These are phyloP conservation scores for Tachina lurida DNA, from an alignment of 2,888 invertebrate species.

Conservation along the genomic window DNA sequence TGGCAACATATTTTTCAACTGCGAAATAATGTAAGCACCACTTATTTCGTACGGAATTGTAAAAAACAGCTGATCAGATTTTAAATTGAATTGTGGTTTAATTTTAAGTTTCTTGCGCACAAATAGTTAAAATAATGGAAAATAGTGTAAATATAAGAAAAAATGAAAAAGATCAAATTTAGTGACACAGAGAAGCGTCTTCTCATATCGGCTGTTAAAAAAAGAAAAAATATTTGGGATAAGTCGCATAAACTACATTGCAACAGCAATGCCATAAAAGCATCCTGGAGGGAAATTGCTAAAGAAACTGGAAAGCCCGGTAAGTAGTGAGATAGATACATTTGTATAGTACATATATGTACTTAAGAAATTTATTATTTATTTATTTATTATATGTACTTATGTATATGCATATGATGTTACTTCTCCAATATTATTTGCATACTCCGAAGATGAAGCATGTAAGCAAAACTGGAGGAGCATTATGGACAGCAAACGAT, in stretches of 20 bases:
- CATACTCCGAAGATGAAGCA: background rate
- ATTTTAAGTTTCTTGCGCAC: too few relatives aligned
- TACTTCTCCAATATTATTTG: background rate
- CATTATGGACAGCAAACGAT: constrained; percentile 4
- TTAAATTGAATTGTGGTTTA: too few relatives aligned
- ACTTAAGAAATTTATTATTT: too few relatives aligned
- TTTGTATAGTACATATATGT: too few relatives aligned
- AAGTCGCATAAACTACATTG: background rate
- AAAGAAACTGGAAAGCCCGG: background rate
- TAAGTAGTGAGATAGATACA: background rate
- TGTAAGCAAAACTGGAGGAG: background rate
- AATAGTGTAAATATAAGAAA: too few relatives aligned
- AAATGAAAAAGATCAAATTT: too few relatives aligned
- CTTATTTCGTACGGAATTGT: too few relatives aligned
- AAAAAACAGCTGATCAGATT: too few relatives aligned
- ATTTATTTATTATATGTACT: too few relatives aligned
- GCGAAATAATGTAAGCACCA: too few relatives aligned
- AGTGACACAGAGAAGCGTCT: background rate
- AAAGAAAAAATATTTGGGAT: constrained; percentile 15
- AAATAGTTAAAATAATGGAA: too few relatives aligned
- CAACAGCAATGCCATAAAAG: background rate
- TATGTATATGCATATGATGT: background rate
- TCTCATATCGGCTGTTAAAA: background rate
- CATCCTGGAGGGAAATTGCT: background rate
- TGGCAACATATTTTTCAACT: too few relatives aligned